Percentiles rank a stretch among this genome's conserved stretches.
These are phyloP conservation scores for Cotesia congregata DNA, from an alignment of 2,888 invertebrate genomes.

Conservation along the genomic window DNA sequence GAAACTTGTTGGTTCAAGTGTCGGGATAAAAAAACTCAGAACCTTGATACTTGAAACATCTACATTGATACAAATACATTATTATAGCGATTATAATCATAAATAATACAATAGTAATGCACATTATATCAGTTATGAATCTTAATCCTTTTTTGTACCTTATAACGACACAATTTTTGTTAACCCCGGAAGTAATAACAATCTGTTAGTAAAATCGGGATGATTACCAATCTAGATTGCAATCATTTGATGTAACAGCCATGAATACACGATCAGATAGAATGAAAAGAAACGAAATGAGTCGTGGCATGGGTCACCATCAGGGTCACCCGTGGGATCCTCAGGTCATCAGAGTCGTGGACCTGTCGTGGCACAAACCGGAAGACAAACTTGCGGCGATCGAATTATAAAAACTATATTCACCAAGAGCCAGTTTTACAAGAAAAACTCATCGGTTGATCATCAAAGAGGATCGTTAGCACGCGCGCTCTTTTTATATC, in stretches of 20 bases:
- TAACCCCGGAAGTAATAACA: slow-evolving; percentile 42
- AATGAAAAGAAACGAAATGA: slow-evolving; percentile 34
- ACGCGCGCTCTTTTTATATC: slow-evolving; percentile 40
- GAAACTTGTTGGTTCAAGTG: slow-evolving; percentile 23
- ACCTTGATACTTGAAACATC: slow-evolving; percentile 15
- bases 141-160: not conserved
- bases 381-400: slow-evolving; percentile 44
- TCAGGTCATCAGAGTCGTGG: slow-evolving; percentile 60
- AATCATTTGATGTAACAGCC: slow-evolving; percentile 35
- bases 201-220: slow-evolving; percentile 23
- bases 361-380: slow-evolving; percentile 50
- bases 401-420: slow-evolving; percentile 2
- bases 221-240: slow-evolving; percentile 41
- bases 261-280: slow-evolving; percentile 38
- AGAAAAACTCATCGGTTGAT: slow-evolving; percentile 31
- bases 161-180: slow-evolving; percentile 8
- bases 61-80: slow-evolving; percentile 7
- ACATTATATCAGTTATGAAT: slow-evolving; percentile 4
- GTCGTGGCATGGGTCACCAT: slow-evolving; percentile 37
- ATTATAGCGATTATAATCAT: not conserved
- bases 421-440: slow-evolving; percentile 22
- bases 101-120: not conserved
- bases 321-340: slow-evolving; percentile 63
- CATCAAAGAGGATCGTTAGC: slow-evolving; percentile 47
- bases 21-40: slow-evolving; percentile 25